Percentiles rank a stretch among this genome's conserved stretches.
Conservation (phyloP, 2,888 invertebrate genomes). For the Clostera curtula region DNA sequence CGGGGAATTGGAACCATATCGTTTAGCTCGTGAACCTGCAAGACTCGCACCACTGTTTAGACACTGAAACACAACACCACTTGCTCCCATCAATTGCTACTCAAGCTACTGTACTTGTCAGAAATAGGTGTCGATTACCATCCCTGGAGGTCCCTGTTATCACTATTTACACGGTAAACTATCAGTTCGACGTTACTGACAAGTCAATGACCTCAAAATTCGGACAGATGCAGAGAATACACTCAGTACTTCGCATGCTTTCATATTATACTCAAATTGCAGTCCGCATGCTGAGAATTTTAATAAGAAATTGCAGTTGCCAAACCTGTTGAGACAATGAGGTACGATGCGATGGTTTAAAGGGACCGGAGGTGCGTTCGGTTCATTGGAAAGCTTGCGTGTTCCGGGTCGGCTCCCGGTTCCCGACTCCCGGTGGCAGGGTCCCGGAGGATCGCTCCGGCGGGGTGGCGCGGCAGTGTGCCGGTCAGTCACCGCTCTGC, state of each 20-base stretch:
- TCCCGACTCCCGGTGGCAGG: constrained; percentile 61
- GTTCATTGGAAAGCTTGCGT: constrained; percentile 33
- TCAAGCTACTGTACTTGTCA: constrained; percentile 15
- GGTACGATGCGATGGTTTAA: constrained; percentile 31
- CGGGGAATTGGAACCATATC: no score
- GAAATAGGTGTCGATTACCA: constrained; percentile 11
- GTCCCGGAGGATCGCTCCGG: constrained; percentile 64
- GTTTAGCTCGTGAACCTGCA: no score
- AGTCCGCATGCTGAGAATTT: constrained; percentile 22
- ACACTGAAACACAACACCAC: constrained; percentile 18
- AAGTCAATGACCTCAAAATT: constrained; percentile 25
- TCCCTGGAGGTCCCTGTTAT: no score
- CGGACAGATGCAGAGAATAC: constrained; percentile 18
- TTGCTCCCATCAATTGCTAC: no score
- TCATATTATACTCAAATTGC: constrained; percentile 16
- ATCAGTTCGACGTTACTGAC: no score
- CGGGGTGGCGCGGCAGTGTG: constrained; percentile 68
- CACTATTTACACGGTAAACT: no score
- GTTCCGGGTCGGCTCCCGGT: constrained; percentile 54
- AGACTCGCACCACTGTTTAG: constrained; percentile 20
- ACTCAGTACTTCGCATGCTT: constrained; percentile 23
- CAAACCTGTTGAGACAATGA: constrained; percentile 31
- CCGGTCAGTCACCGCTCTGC: constrained; percentile 73
- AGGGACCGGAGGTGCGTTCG: constrained; percentile 33
- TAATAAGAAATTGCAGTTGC: constrained; percentile 21